phyloP scores from a whole-genome alignment of 2,113 vertebrate species.

The Malaclemys terrapin region DNA sequence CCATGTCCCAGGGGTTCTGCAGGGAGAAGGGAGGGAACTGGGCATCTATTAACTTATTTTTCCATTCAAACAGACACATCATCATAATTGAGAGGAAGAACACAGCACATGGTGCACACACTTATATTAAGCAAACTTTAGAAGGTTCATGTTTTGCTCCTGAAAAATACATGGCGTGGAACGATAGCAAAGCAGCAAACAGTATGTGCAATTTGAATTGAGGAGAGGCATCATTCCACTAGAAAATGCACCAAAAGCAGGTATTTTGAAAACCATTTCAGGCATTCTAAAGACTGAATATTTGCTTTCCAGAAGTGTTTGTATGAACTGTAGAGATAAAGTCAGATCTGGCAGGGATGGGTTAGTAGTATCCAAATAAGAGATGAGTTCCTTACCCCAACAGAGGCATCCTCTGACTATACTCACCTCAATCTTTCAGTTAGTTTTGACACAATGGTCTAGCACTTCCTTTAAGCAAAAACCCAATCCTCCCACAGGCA shows the following conservation, averaged over 20 bases:
- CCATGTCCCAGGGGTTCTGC: not conserved
- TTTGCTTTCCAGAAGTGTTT: slow-evolving; percentile 63
- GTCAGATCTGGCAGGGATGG: slow-evolving; percentile 20
- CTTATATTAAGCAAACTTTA: not conserved
- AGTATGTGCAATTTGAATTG: not conserved
- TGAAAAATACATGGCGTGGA: not conserved
- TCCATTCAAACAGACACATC: not conserved
- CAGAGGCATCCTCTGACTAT: slow-evolving; percentile 20
- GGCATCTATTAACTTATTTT: not conserved
- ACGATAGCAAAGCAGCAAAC: not conserved
- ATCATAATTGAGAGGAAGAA: not conserved
- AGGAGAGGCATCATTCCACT: not conserved
- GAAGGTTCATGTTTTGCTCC: not conserved
- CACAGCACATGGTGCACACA: fast-evolving
- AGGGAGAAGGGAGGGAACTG: not conserved
- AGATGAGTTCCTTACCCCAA: slow-evolving; percentile 46
- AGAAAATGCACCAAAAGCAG: not conserved
- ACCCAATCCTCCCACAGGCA: slow-evolving; percentile 1
- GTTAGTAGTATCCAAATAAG: slow-evolving; percentile 52
- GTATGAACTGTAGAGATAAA: slow-evolving; percentile 60
- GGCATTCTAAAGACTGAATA: slow-evolving; percentile 50
- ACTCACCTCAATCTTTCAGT: not conserved
- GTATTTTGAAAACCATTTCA: slow-evolving; percentile 13
- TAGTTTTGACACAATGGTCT: not conserved
- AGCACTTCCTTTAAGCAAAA: not conserved